Evolutionary conservation across 2,888 invertebrate genomes (phyloP).

Genomic region (Tetrapedia diversipes): DNA sequence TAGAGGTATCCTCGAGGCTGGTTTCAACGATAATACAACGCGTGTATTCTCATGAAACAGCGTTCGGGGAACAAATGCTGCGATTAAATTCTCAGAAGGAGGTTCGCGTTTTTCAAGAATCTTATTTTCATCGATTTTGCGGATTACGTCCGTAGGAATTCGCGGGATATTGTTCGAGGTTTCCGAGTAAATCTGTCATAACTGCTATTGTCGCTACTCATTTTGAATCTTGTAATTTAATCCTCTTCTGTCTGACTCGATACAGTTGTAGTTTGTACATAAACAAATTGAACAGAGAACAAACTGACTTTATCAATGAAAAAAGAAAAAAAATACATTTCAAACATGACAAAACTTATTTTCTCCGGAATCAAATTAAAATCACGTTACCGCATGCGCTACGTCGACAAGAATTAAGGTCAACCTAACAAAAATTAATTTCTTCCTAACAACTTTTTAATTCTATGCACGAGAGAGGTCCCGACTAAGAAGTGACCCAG

Average conservation of each 20-base stretch:
- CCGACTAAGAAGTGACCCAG: no score
- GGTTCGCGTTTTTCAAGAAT: no score
- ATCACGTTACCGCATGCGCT: no score
- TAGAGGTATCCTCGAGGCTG: not conserved
- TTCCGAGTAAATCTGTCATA: not conserved
- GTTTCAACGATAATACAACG: conserved; percentile 19
- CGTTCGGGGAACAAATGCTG: not conserved
- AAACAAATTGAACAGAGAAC: not conserved
- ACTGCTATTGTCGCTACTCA: not conserved
- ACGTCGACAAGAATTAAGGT: no score
- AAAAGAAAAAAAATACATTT: no score
- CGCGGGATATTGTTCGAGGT: not conserved
- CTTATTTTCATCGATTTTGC: not conserved
- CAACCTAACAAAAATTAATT: no score
- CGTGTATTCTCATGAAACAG: not conserved
- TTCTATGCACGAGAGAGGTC: no score
- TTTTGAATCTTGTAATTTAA: not conserved
- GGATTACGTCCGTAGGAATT: not conserved
- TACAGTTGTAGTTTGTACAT: no score
- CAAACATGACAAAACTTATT: no score
- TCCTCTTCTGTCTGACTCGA: not conserved
- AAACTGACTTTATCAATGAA: no score
- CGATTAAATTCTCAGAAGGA: not conserved
- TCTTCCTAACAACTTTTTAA: no score
- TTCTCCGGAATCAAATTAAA: no score